phyloP scores from a whole-genome alignment of 2,797 vertebrate species.

The Dendrocincla fuliginosa region DNA sequence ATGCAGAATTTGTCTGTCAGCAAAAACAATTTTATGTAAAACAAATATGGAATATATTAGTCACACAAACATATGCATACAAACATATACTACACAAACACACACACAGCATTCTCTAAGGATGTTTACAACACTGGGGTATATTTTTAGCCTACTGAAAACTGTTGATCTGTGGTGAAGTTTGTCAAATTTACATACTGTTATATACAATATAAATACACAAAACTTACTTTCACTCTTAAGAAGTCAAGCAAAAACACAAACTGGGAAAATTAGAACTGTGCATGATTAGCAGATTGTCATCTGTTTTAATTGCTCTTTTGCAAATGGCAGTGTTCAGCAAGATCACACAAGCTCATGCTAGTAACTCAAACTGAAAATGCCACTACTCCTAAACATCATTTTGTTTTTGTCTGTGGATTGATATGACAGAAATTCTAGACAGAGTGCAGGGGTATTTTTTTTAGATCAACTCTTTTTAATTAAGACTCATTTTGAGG shows the following conservation, averaged over 20 bases:
- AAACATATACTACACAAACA: background rate
- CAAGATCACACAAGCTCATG: constrained; percentile 45
- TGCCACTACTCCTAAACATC: constrained; percentile 14
- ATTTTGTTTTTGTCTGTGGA: constrained; percentile 68
- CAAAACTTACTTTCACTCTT: background rate
- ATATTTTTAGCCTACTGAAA: background rate
- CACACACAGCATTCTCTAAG: background rate
- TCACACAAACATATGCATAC: background rate
- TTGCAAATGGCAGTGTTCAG: constrained; percentile 57
- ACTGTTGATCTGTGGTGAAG: background rate
- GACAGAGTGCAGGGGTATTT: constrained; percentile 64
- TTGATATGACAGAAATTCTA: constrained; percentile 64
- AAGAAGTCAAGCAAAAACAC: background rate
- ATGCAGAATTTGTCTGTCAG: background rate
- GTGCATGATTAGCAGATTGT: constrained; percentile 45
- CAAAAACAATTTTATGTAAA: background rate
- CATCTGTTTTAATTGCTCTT: constrained; percentile 59
- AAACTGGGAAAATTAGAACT: constrained; percentile 25
- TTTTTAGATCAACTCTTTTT: constrained; percentile 61
- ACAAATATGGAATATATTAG: background rate
- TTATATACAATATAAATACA: background rate
- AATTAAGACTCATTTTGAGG: constrained; percentile 71
- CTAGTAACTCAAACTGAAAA: constrained; percentile 46
- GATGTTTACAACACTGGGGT: background rate
- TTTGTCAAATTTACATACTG: background rate